phyloP scores from a whole-genome alignment of 2,888 invertebrate species.

The Stenodera caucasica region DNA sequence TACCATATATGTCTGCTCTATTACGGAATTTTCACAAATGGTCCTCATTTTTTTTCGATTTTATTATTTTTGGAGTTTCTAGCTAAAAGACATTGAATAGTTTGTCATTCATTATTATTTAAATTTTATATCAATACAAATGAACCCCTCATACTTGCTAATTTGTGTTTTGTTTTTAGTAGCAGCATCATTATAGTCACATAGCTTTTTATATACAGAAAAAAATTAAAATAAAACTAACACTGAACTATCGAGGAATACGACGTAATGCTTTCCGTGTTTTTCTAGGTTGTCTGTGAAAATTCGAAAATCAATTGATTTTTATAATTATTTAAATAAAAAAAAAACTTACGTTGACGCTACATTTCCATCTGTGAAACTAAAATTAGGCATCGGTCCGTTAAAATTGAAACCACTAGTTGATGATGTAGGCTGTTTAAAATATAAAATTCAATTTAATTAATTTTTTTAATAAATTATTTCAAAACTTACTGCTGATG shows the following conservation, averaged over 20 bases:
- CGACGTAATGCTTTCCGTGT: slow-evolving; percentile 58
- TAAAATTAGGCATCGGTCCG: slow-evolving; percentile 53
- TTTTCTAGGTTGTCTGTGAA: slow-evolving; percentile 49
- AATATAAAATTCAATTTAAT: slow-evolving; percentile 22
- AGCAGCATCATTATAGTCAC: slow-evolving; percentile 11
- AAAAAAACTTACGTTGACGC: slow-evolving; percentile 56
- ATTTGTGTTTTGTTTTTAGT: background rate
- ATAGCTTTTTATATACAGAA: slow-evolving; percentile 19
- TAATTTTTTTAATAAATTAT: slow-evolving; percentile 2
- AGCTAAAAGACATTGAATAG: slow-evolving; percentile 39
- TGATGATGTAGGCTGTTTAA: slow-evolving; percentile 33
- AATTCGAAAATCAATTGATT: slow-evolving; percentile 9
- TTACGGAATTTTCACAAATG: slow-evolving; percentile 39
- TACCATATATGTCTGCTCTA: slow-evolving; percentile 26
- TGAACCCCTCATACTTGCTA: background rate
- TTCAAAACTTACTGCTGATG: slow-evolving; percentile 41
- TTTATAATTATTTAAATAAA: slow-evolving; percentile 10
- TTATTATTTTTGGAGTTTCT: slow-evolving; percentile 25
- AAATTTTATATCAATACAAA: slow-evolving; percentile 6
- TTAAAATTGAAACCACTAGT: slow-evolving; percentile 50
- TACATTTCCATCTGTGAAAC: slow-evolving; percentile 57
- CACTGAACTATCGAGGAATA: slow-evolving; percentile 47
- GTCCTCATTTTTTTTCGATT: slow-evolving; percentile 27
- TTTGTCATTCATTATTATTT: slow-evolving; percentile 18
- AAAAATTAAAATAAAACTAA: background rate